Percentiles rank a stretch among this genome's conserved stretches.
phyloP scores from a whole-genome alignment of 2,113 vertebrate genomes.

The Paracanthobrama guichenoti region DNA sequence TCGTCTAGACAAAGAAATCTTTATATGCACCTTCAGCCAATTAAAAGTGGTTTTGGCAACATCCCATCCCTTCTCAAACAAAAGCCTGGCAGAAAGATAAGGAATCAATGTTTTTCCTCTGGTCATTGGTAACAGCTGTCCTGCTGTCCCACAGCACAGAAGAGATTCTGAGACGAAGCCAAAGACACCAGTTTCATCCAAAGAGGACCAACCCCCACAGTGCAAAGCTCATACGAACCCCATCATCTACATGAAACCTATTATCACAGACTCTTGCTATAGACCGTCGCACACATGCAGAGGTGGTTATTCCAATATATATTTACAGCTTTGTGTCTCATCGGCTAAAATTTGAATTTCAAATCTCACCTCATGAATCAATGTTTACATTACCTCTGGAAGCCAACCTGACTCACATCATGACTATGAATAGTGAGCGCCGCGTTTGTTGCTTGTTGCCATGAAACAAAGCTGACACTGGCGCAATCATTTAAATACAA shows the following conservation, averaged over 20 bases:
- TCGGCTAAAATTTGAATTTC: conserved; percentile 30
- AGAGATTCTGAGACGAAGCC: conserved; percentile 47
- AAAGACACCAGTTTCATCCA: conserved; percentile 44
- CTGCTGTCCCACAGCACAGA: conserved; percentile 34
- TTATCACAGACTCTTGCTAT: conserved; percentile 43
- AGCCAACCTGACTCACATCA: background rate
- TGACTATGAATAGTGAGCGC: conserved; percentile 2
- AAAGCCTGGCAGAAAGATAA: conserved; percentile 30
- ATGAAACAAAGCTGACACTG: conserved; percentile 1
- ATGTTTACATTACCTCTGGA: conserved; percentile 35
- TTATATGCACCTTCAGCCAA: conserved; percentile 11
- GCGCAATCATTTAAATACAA: background rate
- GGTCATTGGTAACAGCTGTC: conserved; percentile 52
- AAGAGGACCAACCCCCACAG: conserved; percentile 39
- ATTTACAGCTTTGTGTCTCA: conserved; percentile 18
- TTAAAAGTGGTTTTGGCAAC: conserved; percentile 35
- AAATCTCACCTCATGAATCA: conserved; percentile 36
- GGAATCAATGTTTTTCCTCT: conserved; percentile 32
- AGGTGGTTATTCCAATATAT: conserved; percentile 11
- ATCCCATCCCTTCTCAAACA: conserved; percentile 11
- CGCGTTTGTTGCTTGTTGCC: background rate
- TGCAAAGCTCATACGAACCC: conserved; percentile 43
- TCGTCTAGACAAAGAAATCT: conserved; percentile 17
- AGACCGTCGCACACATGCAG: background rate
- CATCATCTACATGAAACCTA: conserved; percentile 48